Evolutionary conservation across 2,888 invertebrate species (phyloP), one percentile per base, ranked within the genome.

Genomic region (Megastigmus dorsalis): DNA sequence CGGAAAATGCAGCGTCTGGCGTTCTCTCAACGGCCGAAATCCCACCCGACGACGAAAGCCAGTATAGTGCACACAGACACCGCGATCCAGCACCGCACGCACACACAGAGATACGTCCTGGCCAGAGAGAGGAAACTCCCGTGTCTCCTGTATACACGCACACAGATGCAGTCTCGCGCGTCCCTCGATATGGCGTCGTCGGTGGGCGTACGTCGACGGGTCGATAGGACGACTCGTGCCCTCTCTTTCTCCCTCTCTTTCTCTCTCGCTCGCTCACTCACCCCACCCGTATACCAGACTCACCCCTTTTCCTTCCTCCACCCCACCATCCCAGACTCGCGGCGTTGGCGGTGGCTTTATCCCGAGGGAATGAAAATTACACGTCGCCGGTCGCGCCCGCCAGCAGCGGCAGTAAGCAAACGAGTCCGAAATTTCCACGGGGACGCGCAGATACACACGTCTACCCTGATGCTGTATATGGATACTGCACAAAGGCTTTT

Each of bases 221-320:
- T 87, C 87, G 84, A 87, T 87, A 87, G 80, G 72, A 60, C 70
- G 62, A 28, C 57, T 74, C 76, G 67, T 38, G 9, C 57, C 33
- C 60, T 30, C 43, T 41, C 18, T 41, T 50, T 36, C 68, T 38
- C 13, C n/a, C 26, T n/a, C 59, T 48, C 43, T 10, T 7, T 45
- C 45, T 26, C 23, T 13, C 52, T 30, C 30, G 4, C n/a, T 28
- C 52, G 13, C 52, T 28, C 36, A 20, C 43, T n/a, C 20, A 23
- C 3, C 15, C 36, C 67, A 66, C 75, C 75, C 77, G n/a, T n/a
- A n/a, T n/a, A n/a, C n/a, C n/a, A n/a, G n/a, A n/a, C n/a, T n/a
- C n/a, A n/a, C n/a, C n/a, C n/a, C n/a, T n/a, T n/a, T n/a, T n/a
- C n/a, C n/a, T n/a, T 77, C 72, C 74, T 26, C 67, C 69, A 65